Percentiles rank a stretch among this genome's conserved stretches.
Evolutionary conservation across 1,140 invertebrate genomes (phyloP).

Genomic region (Caenorhabditis inopinata): DNA sequence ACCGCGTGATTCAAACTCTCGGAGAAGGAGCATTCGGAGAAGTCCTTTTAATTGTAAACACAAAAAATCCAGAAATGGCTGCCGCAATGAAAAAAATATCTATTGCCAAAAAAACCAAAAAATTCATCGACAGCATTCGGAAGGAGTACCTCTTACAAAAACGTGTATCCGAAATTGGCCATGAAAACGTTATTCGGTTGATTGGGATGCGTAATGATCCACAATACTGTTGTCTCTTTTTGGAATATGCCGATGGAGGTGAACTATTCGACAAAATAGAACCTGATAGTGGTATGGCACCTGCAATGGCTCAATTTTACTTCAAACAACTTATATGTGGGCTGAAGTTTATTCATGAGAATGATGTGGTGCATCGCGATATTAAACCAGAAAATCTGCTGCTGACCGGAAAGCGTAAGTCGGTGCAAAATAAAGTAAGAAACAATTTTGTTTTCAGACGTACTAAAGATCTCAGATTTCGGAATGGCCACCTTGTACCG

Average conservation of each 20-base stretch:
- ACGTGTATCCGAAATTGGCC: background rate
- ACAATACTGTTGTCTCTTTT: background rate
- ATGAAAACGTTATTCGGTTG: background rate
- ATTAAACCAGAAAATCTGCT: constrained; percentile 47
- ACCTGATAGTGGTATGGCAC: constrained; percentile 39
- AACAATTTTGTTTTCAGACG: no score
- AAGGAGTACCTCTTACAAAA: background rate
- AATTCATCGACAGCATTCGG: background rate
- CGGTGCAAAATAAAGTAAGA: no score
- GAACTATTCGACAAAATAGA: constrained; percentile 48
- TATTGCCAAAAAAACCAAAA: background rate
- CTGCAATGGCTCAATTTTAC: constrained; percentile 22
- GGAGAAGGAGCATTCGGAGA: constrained; percentile 14
- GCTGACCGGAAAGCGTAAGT: background rate
- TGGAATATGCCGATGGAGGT: constrained; percentile 47
- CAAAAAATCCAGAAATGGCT: background rate
- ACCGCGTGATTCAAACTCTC: background rate
- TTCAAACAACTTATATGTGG: constrained; percentile 35
- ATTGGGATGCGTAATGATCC: background rate
- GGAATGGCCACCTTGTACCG: constrained; percentile 43
- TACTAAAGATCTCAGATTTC: constrained; percentile 42
- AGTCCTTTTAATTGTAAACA: background rate
- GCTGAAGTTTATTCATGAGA: constrained; percentile 26
- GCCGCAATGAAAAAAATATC: background rate
- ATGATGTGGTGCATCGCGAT: constrained; percentile 36